Base-by-base conservation (phyloP, 1,140 invertebrate genomes). In the Drosophila pectinifera region DNA sequence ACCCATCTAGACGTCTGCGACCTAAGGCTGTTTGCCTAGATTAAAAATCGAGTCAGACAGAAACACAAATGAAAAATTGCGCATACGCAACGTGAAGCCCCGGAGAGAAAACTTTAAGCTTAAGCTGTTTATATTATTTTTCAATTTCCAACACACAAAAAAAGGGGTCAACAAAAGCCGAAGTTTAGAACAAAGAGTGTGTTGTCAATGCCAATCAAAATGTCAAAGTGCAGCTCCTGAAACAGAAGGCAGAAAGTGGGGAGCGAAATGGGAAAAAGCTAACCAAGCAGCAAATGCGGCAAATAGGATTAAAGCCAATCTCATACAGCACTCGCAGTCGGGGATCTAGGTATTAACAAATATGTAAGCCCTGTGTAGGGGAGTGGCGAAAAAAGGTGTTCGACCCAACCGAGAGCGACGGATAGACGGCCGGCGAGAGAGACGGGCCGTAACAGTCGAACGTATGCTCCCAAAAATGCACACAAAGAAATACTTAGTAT, bases 301-400 rank as follows among this genome's bases (percentile, higher is more conserved):
- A 89, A 89, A 89, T 89, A 89, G 85, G 84, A 89, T 89, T 77
- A 90, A 89, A 90, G 80, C 77, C 84, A 89, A 90, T 89, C 77
- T 76, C 83, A 84, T 80, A 73, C 72, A 62, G 70, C 65, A 82
- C 65, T 78, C 45, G 55, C 51, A 51, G 61, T 51, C 70, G 51
- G 62, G 75, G 58, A 72, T 76, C 72, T 61, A 79, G 75, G 84
- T 88, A 86, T 88, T 88, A 86, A 86, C 83, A 86, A 86, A 88
- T 83, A 88, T 79, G 75, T 88, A 65, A 62, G 75, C 55, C 34
- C 16, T 42, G 22, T 16, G 34, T 41, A 36, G 39, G 34, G 51
- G 39, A 16, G 10, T 36, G 48, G 20, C 34, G 13, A 34, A 28
- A 36, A 75, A 67, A 77, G 56, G 74, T 78, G 73, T 61, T 41